Conservation (phyloP, 2,113 vertebrate species). For the Strix aluco region DNA sequence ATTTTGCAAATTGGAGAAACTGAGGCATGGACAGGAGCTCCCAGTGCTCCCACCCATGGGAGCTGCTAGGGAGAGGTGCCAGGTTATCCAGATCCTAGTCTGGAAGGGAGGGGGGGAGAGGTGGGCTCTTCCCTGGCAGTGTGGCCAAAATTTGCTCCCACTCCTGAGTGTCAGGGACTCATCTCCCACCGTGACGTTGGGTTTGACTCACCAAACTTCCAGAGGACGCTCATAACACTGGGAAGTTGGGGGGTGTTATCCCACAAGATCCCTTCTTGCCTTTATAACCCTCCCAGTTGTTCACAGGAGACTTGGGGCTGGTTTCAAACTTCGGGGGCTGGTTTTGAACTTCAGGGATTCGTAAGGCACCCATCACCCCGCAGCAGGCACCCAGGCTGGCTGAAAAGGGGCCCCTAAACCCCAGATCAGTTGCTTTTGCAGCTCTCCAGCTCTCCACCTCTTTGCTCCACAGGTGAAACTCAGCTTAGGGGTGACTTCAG, state of each 20-base stretch:
- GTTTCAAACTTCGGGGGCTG: background rate
- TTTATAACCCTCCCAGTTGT: background rate
- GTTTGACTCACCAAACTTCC: background rate
- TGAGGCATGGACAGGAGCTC: background rate
- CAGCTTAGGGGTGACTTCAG: fast-evolving
- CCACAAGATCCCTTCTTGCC: too few species aligned
- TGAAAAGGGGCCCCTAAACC: background rate
- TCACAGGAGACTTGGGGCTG: background rate
- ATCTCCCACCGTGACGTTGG: fast-evolving
- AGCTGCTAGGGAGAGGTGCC: background rate
- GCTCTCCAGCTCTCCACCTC: background rate
- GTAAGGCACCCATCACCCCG: too few species aligned
- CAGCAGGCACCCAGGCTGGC: too few species aligned
- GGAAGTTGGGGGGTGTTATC: fast-evolving
- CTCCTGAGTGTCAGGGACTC: background rate
- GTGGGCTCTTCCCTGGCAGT: background rate
- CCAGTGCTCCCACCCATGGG: background rate
- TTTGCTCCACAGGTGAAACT: background rate
- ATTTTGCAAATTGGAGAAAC: background rate
- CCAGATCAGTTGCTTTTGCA: fast-evolving
- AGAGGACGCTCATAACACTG: fast-evolving
- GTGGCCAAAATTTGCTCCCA: background rate
- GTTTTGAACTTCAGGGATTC: background rate
- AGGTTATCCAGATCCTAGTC: fast-evolving
- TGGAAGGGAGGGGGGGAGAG: background rate